Evolutionary conservation across 2,797 vertebrate species (phyloP).

Genomic region (Notolabrus celidotus): DNA sequence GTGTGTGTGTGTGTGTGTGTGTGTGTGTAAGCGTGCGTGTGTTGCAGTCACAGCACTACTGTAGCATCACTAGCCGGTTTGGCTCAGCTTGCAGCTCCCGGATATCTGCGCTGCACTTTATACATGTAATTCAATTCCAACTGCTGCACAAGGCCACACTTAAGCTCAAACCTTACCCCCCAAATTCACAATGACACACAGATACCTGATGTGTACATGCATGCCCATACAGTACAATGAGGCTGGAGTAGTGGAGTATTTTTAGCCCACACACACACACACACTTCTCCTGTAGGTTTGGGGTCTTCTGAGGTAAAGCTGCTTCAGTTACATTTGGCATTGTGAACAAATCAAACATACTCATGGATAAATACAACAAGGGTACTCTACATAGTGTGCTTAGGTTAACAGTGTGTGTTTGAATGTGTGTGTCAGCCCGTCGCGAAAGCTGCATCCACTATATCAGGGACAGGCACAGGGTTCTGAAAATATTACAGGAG

Average conservation of each 20-base stretch:
- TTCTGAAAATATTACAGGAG: constrained; percentile 46
- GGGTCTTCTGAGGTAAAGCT: constrained; percentile 42
- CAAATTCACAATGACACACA: not conserved
- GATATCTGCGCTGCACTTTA: constrained; percentile 78
- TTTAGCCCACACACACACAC: not conserved
- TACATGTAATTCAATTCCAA: constrained; percentile 78
- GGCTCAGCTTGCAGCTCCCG: constrained; percentile 69
- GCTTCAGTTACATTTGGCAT: constrained; percentile 25
- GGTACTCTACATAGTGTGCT: constrained; percentile 31
- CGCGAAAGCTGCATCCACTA: constrained; percentile 6
- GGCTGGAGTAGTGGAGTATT: not conserved
- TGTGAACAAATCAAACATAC: constrained; percentile 20
- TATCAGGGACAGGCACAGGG: constrained; percentile 37
- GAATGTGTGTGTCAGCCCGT: constrained; percentile 11
- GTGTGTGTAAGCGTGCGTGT: constrained; percentile 47
- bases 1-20: constrained; percentile 3
- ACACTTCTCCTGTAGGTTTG: not conserved
- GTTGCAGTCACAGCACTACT: constrained; percentile 73
- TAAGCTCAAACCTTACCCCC: constrained; percentile 22
- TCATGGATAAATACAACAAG: constrained; percentile 25
- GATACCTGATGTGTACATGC: not conserved
- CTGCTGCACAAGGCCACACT: constrained; percentile 34
- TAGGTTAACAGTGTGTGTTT: constrained; percentile 1
- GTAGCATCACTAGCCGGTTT: constrained; percentile 70
- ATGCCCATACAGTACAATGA: constrained; percentile 23